A percentile compares a stretch with the other conserved stretches of the same genome.
These are phyloP conservation scores for Erythrocebus patas DNA, from an alignment of 2,113 vertebrate genomes.

Conservation along the genomic window DNA sequence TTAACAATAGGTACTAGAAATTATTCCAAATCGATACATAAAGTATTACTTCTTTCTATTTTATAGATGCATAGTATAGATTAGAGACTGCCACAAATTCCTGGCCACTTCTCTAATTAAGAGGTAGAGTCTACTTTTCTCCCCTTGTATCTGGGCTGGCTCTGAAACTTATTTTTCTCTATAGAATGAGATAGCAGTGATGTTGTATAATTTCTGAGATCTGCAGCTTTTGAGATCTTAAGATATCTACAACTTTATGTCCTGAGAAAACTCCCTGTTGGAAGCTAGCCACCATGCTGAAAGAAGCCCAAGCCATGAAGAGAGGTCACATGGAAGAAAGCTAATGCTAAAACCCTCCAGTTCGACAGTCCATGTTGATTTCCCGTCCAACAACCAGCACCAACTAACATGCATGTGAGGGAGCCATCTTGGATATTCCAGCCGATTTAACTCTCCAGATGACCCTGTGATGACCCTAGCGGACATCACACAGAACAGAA, in stretches of 20 bases:
- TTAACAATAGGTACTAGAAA: neutral
- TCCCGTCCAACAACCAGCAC: neutral
- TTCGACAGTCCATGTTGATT: neutral
- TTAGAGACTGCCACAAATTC: neutral
- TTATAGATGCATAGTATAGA: neutral
- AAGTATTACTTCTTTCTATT: neutral
- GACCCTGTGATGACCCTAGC: neutral
- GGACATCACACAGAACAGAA: neutral
- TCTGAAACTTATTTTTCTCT: neutral
- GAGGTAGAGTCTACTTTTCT: neutral
- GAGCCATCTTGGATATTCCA: neutral
- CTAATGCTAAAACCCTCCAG: neutral
- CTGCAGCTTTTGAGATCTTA: neutral
- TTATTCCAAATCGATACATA: neutral
- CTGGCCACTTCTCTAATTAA: neutral
- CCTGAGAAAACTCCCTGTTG: neutral
- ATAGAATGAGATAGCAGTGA: neutral
- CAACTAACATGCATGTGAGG: neutral
- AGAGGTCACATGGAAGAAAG: neutral
- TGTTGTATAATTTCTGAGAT: neutral
- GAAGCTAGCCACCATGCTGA: neutral
- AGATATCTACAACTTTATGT: neutral
- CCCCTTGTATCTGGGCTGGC: neutral
- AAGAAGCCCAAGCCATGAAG: neutral
- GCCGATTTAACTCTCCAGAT: neutral